These are phyloP conservation scores for Corydoras sp. DNA, from an alignment of 2,113 vertebrate species.

Conservation along the genomic window DNA sequence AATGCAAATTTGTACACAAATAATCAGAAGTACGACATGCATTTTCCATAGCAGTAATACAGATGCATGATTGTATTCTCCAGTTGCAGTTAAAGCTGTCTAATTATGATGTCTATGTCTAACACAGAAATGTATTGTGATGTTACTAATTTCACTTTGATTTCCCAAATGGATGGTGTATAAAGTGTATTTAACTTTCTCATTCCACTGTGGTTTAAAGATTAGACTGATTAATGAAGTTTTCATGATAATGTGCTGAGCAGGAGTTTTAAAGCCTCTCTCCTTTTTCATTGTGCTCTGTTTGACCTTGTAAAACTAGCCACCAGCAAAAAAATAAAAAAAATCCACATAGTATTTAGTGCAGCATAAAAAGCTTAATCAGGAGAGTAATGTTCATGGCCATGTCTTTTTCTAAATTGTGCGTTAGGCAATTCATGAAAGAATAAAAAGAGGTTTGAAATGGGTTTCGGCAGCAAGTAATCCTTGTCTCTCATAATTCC, in stretches of 20 bases:
- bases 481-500: too few relatives aligned
- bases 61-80: too few relatives aligned
- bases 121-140: neutral
- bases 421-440: too few relatives aligned
- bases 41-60: too few relatives aligned
- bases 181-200: neutral
- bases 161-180: neutral
- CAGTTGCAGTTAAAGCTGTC: too few relatives aligned
- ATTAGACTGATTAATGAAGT: neutral
- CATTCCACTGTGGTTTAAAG: neutral
- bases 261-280: neutral
- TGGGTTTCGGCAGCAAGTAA: too few relatives aligned
- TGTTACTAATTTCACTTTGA: neutral
- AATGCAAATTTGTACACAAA: too few relatives aligned
- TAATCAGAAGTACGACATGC: too few relatives aligned
- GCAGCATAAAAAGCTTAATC: constrained; percentile 5
- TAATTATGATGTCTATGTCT: neutral
- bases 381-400: constrained; percentile 2
- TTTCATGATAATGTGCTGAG: constrained; percentile 15
- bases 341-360: neutral
- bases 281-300: neutral
- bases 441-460: too few relatives aligned
- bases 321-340: constrained; percentile 32
- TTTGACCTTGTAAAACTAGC: constrained; percentile 27
- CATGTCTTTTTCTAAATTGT: too few relatives aligned